phyloP scores from a whole-genome alignment of 2,797 vertebrate genomes.

The Prionace glauca region DNA sequence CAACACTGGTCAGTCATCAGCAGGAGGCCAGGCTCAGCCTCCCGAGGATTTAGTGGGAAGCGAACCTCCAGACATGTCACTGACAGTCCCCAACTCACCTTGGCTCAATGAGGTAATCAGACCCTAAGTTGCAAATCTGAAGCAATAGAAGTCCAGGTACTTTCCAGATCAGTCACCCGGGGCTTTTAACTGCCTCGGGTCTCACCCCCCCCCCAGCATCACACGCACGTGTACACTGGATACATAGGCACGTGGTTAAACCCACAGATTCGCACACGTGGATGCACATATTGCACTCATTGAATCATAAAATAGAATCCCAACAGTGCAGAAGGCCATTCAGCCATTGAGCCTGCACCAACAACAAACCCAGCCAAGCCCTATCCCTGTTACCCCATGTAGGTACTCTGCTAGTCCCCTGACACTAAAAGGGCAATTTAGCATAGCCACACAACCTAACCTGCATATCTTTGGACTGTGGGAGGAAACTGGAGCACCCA shows the following conservation, averaged over 20 bases:
- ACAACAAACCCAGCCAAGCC: no score
- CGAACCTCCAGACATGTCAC: not conserved
- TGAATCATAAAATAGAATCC: no score
- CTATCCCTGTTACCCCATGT: no score
- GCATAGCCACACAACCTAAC: no score
- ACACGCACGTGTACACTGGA: not conserved
- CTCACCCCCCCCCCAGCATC: not conserved
- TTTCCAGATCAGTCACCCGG: not conserved
- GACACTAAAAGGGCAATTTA: no score
- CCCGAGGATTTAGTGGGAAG: not conserved
- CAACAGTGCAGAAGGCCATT: no score
- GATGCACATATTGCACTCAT: not conserved
- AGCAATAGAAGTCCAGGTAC: not conserved
- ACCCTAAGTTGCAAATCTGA: not conserved
- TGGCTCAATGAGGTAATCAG: not conserved
- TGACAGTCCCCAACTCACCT: not conserved
- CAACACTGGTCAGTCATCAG: not conserved
- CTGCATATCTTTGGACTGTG: no score
- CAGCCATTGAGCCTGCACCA: no score
- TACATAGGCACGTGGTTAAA: no score
- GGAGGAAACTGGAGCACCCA: no score
- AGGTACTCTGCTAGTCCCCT: no score
- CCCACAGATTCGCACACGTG: no score
- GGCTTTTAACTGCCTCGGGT: not conserved
- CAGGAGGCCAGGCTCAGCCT: not conserved